These are phyloP conservation scores for Phengaris alcon DNA, from an alignment of 2,888 invertebrate genomes.

Conservation along the genomic window DNA sequence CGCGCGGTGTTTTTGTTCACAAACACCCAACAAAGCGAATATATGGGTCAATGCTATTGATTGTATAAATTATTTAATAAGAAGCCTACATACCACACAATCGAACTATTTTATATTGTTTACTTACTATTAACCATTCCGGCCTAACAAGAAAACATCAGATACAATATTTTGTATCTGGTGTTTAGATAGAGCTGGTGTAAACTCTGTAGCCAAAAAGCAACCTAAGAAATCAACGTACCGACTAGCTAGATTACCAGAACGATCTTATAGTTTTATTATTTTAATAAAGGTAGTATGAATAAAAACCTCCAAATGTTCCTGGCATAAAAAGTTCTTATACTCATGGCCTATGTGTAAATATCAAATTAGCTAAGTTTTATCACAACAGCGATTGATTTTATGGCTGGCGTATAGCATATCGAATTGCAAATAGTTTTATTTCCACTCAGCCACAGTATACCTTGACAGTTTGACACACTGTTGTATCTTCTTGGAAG, in stretches of 20 bases:
- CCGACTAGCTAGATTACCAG: no score
- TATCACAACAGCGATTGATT: background rate
- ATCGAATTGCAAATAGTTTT: background rate
- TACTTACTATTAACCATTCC: background rate
- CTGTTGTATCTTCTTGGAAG: background rate
- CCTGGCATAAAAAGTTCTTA: no score
- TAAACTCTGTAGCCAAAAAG: no score
- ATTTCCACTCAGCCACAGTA: background rate
- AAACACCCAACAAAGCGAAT: constrained; percentile 13
- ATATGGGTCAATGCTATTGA: constrained; percentile 21
- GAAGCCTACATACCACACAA: background rate
- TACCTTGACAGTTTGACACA: constrained; percentile 12
- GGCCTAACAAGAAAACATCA: background rate
- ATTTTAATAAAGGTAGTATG: no score
- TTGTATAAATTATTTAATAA: constrained; percentile 23
- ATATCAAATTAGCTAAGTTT: background rate
- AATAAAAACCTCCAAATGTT: no score
- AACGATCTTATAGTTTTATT: no score
- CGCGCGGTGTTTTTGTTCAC: background rate
- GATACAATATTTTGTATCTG: background rate
- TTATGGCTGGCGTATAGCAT: background rate
- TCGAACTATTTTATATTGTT: constrained; percentile 3
- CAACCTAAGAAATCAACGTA: no score
- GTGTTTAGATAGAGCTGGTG: no score
- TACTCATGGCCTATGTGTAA: background rate